Conservation (phyloP, 2,797 vertebrate genomes). For the Trachurus trachurus region DNA sequence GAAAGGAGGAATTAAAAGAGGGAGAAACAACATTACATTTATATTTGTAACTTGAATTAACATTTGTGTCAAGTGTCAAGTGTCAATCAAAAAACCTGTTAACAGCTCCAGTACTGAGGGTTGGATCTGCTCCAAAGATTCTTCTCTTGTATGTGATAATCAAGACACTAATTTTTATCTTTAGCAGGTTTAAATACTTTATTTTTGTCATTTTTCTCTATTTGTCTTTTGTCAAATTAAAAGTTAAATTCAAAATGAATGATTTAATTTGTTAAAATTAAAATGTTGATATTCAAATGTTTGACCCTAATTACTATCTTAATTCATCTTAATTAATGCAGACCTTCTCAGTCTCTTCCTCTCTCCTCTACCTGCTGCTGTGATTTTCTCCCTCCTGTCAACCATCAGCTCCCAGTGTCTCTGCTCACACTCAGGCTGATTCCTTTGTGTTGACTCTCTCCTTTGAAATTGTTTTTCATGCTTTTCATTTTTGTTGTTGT, state of each 20-base stretch:
- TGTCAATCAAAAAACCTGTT: not conserved
- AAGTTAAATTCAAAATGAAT: not conserved
- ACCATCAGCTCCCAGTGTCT: conserved; percentile 1
- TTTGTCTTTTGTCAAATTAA: not conserved
- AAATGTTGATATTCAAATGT: no score
- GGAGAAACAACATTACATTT: not conserved
- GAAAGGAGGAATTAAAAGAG: not conserved
- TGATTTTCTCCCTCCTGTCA: not conserved
- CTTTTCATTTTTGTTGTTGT: conserved; percentile 30
- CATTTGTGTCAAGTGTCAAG: not conserved
- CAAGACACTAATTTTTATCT: not conserved
- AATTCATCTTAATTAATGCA: not conserved
- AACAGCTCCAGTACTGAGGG: no score
- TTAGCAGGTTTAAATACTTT: not conserved
- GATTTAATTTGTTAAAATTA: no score
- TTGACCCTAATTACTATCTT: no score
- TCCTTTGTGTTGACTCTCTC: conserved; percentile 37
- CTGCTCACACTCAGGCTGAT: not conserved
- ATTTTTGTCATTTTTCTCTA: not conserved
- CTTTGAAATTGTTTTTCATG: conserved; percentile 19
- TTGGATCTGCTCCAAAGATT: not conserved
- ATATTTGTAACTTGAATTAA: not conserved
- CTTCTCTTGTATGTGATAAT: not conserved
- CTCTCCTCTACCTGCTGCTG: not conserved
- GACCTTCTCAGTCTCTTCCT: conserved; percentile 5